Conservation (phyloP, 2,113 vertebrate species). For the Pseudonaja textilis region DNA sequence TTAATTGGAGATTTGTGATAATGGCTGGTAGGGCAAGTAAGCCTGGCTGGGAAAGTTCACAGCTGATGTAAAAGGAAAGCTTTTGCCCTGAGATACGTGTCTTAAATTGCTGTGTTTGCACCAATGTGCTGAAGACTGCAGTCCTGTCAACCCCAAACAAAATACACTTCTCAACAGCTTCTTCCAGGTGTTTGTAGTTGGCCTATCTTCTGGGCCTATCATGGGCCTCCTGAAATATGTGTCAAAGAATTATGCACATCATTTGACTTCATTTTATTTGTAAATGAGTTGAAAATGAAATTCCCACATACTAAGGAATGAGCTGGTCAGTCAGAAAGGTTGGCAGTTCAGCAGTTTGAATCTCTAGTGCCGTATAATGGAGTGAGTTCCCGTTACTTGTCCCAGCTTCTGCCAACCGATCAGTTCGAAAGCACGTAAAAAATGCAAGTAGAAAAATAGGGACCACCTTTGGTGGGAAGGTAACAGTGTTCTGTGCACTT, state of each 20-base stretch:
- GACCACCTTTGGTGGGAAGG: no score
- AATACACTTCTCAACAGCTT: background rate
- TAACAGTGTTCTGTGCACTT: no score
- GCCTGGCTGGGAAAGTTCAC: background rate
- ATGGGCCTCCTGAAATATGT: background rate
- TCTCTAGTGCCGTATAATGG: no score
- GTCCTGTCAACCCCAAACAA: background rate
- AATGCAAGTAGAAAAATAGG: no score
- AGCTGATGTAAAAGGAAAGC: background rate
- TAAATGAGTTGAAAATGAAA: no score
- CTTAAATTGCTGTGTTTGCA: background rate
- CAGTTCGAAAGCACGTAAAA: no score
- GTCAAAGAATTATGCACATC: background rate
- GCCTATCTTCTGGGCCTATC: background rate
- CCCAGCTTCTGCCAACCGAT: no score
- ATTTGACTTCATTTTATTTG: background rate
- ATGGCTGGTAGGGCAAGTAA: background rate
- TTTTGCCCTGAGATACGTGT: background rate
- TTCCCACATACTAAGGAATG: background rate
- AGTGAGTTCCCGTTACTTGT: no score
- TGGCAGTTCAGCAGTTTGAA: no score
- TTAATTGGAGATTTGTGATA: background rate
- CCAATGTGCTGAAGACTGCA: background rate
- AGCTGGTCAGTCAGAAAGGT: no score
- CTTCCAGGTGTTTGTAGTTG: background rate